Evolutionary conservation across 1,140 invertebrate species (phyloP), one percentile per base, ranked within the genome.

Genomic region (Atopsyche davidsoni): DNA sequence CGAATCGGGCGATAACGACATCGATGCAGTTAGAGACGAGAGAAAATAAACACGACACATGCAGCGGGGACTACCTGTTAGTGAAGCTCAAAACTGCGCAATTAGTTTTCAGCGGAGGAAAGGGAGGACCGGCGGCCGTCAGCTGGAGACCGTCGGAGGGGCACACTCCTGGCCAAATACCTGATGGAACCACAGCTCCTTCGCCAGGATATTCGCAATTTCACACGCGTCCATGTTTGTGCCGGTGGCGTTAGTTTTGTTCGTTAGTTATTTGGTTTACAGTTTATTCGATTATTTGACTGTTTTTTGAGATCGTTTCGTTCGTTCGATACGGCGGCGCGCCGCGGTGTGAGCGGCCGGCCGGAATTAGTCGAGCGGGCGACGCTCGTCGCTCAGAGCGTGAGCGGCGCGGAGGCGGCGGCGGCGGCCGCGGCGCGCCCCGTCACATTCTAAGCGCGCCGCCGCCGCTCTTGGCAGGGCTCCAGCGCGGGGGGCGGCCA

Each of bases 111-210:
- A n/a, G n/a, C n/a, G n/a, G n/a, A n/a, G n/a, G n/a, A n/a, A n/a
- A n/a, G n/a, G n/a, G n/a, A n/a, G n/a, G n/a, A 49, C 53, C 44
- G 39, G 36, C 42, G 35, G 52, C 36, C 53, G 34, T 45, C 39
- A 54, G 39, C 53, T 34, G 28, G 28, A 19, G 18, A n/a, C 41
- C 35, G 11, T 42, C 52, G 34, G 52, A 35, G 17, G 19, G 24
- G 16, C 38, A 38, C 21, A 49, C 53, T 6, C 21, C 40, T 35
- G 28, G 28, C 14, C 28, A 19, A 22, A 57, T 83, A 85, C 82
- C 82, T 80, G 78, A 62, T 87, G 84, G 72, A 81, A 85, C 69
- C 83, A 83, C 67, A 87, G 75, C 75, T 87, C 85, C 67, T 82
- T 85, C 60, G 84, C 83, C 58, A 87, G 77, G 68, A 87, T 82